Evolutionary conservation across 2,888 invertebrate genomes (phyloP), one percentile per base, ranked within the genome.

Genomic region (Sceliomorpha sp.): DNA sequence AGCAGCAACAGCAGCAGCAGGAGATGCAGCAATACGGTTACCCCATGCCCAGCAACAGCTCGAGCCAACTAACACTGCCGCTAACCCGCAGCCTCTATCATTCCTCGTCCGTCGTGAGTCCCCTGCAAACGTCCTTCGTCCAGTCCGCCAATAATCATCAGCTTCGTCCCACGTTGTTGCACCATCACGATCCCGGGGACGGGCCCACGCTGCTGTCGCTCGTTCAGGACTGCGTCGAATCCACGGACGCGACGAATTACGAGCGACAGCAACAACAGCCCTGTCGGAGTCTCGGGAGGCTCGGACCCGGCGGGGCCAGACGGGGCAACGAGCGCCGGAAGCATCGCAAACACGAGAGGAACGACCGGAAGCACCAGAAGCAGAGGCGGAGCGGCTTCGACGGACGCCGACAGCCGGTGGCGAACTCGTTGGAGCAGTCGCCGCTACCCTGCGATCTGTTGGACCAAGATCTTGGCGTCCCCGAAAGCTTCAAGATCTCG

Each of bases 11-110:
- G 26, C 81, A 82, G 47, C 86, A 87, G 42, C 88, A 86, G 72
- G 89, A 89, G 63, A 88, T 88, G 80, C 89, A 88, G 64, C 89
- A 89, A 69, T 89, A 86, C 79, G 89, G 89, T 71, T 89, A 89
- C 83, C 82, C 84, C 60, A 79, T 84, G 80, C 85, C 84, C 74
- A 85, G 83, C 82, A 87, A 80, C 82, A 87, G 83, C 81, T 84
- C 85, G 74, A 85, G 81, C 77, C 86, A 85, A 84, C 77, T 84
- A 84, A 88, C 86, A 74, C 80, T 87, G 74, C 86, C 87, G 76
- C 74, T 87, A 78, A 84, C 86, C 55, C 82, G 87, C 64, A 83
- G 82, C 77, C 79, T 87, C 12, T 85, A 87, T 73, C 86, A 86
- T 59, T 81, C 83, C 47, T 82, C 83, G 63, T 84, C 86, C 63